These are phyloP conservation scores for Psix sp. DNA, from an alignment of 1,140 invertebrate species.

Conservation along the genomic window DNA sequence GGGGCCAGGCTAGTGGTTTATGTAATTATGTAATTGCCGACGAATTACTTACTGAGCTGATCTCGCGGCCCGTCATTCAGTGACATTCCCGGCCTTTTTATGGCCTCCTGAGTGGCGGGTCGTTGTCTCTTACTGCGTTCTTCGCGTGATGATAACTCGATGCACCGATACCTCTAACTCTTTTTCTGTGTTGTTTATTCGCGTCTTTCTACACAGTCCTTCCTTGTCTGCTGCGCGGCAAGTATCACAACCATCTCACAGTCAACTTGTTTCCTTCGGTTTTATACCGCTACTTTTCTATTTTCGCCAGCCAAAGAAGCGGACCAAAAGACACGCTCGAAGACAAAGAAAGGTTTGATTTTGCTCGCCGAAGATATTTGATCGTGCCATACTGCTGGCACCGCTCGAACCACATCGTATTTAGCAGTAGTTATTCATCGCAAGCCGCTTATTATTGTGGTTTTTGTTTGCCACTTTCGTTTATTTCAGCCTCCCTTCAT, in stretches of 20 bases:
- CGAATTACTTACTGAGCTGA: slow-evolving; percentile 75
- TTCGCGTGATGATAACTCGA: slow-evolving; percentile 63
- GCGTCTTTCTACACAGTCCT: slow-evolving; percentile 4
- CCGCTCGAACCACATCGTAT: too few species aligned
- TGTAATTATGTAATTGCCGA: slow-evolving; percentile 77
- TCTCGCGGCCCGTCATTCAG: slow-evolving; percentile 73
- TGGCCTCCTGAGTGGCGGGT: slow-evolving; percentile 68
- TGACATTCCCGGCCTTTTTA: slow-evolving; percentile 76
- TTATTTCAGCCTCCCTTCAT: too few species aligned
- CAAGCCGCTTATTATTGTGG: too few species aligned
- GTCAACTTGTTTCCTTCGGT: slow-evolving; percentile 24
- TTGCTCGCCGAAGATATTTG: slow-evolving; percentile 10
- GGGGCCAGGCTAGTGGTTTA: slow-evolving; percentile 62
- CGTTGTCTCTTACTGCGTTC: slow-evolving; percentile 64
- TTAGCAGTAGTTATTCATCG: too few species aligned
- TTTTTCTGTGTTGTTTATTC: slow-evolving; percentile 11
- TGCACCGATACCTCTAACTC: slow-evolving; percentile 46
- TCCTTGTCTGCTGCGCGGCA: slow-evolving; percentile 10
- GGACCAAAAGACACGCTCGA: slow-evolving; percentile 19
- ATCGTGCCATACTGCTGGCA: slow-evolving; percentile 6
- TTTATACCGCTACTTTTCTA: slow-evolving; percentile 70
- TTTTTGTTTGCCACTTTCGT: too few species aligned
- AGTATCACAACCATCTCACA: slow-evolving; percentile 33
- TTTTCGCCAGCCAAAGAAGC: slow-evolving; percentile 56
- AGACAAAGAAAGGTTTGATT: slow-evolving; percentile 45